Conservation (phyloP, 92 coral and sea anemone species). For the Phenganax marumi region DNA sequence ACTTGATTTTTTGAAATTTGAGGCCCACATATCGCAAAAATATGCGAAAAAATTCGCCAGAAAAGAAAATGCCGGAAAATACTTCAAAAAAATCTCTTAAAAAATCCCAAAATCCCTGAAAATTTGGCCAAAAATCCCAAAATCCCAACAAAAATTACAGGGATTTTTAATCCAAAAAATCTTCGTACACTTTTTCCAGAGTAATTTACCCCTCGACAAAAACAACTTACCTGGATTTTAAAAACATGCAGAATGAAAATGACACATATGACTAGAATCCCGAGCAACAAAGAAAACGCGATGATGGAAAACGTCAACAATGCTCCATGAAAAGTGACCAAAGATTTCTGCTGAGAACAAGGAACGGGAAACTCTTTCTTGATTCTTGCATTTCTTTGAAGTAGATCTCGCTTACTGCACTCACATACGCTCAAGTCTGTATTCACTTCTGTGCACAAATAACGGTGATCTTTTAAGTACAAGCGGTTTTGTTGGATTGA, state of each 20-base stretch:
- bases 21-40: too few species aligned
- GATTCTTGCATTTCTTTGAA: background rate
- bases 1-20: too few species aligned
- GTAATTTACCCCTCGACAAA: too few species aligned
- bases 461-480: background rate
- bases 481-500: background rate
- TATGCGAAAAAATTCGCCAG: too few species aligned
- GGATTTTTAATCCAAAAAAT: too few species aligned
- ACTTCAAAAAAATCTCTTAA: too few species aligned
- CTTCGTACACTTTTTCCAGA: too few species aligned
- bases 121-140: too few species aligned
- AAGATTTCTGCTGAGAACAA: constrained; percentile 10
- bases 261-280: background rate
- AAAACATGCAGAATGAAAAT: background rate
- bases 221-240: constrained; percentile 8
- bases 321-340: constrained; percentile 15
- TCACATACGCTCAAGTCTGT: background rate
- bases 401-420: background rate
- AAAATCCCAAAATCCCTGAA: too few species aligned
- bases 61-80: too few species aligned
- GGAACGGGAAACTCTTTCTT: background rate
- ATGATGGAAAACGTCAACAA: background rate
- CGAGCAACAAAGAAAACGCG: constrained; percentile 6
- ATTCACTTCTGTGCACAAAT: background rate
- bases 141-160: too few species aligned